Conservation (phyloP, 1,140 invertebrate species). For the silkworm (Bombyx mori) region DNA sequence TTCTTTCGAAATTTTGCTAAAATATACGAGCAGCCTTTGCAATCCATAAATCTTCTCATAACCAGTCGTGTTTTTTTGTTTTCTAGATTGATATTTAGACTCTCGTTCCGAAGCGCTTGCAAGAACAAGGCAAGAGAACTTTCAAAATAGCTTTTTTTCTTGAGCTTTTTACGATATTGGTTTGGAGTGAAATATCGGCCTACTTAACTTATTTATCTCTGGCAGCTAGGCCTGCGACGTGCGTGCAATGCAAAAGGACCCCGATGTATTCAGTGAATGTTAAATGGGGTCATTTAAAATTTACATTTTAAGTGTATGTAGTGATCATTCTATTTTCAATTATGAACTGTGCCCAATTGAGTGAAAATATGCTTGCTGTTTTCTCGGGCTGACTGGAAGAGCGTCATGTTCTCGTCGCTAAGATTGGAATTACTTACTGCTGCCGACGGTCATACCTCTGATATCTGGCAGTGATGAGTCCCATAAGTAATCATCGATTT, state of each 20-base stretch:
- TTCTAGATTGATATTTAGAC: constrained; percentile 5
- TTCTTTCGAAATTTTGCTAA: constrained; percentile 17
- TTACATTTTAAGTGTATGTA: constrained; percentile 11
- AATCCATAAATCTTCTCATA: constrained; percentile 8
- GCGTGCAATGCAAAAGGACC: constrained; percentile 31
- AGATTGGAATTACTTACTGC: no score
- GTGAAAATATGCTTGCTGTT: no score
- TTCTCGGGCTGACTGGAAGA: no score
- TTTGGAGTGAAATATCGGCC: constrained; percentile 45
- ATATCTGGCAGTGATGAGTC: no score
- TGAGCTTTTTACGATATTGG: constrained; percentile 41
- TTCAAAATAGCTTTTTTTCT: constrained; percentile 29
- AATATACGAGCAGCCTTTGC: constrained; percentile 20
- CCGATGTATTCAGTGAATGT: constrained; percentile 22
- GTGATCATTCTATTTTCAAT: constrained; percentile 11
- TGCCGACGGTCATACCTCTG: no score
- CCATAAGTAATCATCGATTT: no score
- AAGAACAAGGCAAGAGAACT: constrained; percentile 13
- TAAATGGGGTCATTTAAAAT: constrained; percentile 28
- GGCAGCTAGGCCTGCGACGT: constrained; percentile 36
- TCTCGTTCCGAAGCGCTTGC: constrained; percentile 12
- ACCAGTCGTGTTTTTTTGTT: background rate
- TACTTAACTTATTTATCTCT: constrained; percentile 49
- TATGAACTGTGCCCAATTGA: no score
- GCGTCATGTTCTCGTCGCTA: no score